Conservation (phyloP, 2,113 vertebrate genomes). For the Mirza zaza region DNA sequence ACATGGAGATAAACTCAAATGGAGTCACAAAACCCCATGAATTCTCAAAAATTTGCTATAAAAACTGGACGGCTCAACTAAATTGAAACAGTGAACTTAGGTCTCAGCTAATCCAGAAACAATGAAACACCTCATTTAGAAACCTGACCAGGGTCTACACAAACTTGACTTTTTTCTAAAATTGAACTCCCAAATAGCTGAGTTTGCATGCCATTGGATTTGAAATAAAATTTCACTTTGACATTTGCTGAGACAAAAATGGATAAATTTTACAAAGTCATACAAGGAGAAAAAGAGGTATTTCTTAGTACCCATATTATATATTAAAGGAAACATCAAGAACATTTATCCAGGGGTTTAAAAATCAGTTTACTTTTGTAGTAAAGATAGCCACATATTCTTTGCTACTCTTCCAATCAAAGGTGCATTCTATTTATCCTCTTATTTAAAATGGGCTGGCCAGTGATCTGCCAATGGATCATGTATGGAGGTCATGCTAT, state of each 20-base stretch:
- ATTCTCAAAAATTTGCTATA: slow-evolving; percentile 48
- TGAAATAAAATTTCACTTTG: slow-evolving; percentile 55
- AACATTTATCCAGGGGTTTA: not conserved
- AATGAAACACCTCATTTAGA: slow-evolving; percentile 70
- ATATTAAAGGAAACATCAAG: not conserved
- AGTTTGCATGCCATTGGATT: slow-evolving; percentile 47
- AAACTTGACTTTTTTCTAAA: slow-evolving; percentile 66
- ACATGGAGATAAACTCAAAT: slow-evolving; percentile 29
- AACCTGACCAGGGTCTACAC: slow-evolving; percentile 49
- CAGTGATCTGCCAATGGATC: not conserved
- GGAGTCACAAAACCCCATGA: slow-evolving; percentile 23
- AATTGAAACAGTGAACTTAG: slow-evolving; percentile 66
- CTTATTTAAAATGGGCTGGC: not conserved
- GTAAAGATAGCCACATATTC: not conserved
- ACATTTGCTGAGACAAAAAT: slow-evolving; percentile 11
- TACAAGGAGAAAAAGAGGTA: not conserved
- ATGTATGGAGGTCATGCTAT: not conserved
- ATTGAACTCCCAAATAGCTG: slow-evolving; percentile 58
- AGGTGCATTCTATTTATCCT: not conserved
- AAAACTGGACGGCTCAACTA: slow-evolving; percentile 1
- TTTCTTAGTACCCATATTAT: slow-evolving; percentile 16
- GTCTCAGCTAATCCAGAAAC: slow-evolving; percentile 66
- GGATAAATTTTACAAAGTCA: not conserved
- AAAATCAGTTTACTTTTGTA: not conserved
- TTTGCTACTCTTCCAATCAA: not conserved